Evolutionary conservation across 2,888 invertebrate species (phyloP), one percentile per base, ranked within the genome.

Genomic region (Amphipoea lucens): DNA sequence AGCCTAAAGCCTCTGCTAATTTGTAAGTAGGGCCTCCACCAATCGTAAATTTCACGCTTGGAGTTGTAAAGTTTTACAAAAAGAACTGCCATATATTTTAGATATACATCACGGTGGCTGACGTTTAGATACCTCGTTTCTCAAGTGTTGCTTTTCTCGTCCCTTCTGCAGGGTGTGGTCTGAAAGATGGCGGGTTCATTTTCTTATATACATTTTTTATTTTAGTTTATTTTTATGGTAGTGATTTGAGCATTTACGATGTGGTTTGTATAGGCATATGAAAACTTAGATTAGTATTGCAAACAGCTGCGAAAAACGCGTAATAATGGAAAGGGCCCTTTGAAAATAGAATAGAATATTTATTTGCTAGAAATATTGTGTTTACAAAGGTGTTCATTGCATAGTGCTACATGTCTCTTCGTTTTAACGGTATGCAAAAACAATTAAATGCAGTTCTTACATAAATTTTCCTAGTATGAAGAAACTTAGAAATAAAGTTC

Each of bases 21-120:
- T 95, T 95, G 93, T 93, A 93, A 94, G 94, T 93, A 92, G 93
- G 92, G 92, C 91, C 90, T 91, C 87, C 86, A 87, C 84, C 51
- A 68, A 83, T 90, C 94, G 92, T 95, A 95, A 94, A 95, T 95
- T 94, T 92, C 90, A 93, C 93, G 93, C 93, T 92, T 92, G 91
- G 87, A 93, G 93, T 93, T 93, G 93, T 92, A 94, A 95, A 95
- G 91, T 95, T 94, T 92, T 90, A 91, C 92, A 95, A 95, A 95
- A 96, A 95, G 95, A 95, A 94, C 92, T 85, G 93, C 91, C 92
- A 93, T 96, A 96, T 94, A 95, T 96, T 92, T 92, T 79, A 91
- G 92, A 93, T 94, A 95, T 96, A 95, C 94, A 95, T 96, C 94
- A 96, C 93, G 87, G 85, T 85, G 84, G 88, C 91, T 93, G 96